phyloP scores from a whole-genome alignment of 2,113 vertebrate species.

The Procavia capensis region DNA sequence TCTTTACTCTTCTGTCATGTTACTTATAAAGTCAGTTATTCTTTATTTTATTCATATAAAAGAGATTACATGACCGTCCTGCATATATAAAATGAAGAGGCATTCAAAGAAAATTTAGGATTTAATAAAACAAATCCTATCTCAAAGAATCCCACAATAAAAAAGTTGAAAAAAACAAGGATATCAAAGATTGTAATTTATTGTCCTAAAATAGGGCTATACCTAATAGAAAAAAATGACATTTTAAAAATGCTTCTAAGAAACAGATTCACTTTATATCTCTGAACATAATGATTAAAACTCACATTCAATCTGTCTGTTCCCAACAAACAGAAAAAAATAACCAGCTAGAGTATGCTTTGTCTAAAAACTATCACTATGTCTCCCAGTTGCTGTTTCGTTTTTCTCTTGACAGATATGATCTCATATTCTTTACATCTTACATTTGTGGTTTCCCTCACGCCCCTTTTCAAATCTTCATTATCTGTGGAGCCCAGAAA shows the following conservation, averaged over 20 bases:
- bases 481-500: conserved; percentile 55
- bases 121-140: conserved; percentile 29
- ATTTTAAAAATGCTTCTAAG: conserved; percentile 10
- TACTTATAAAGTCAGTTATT: conserved; percentile 6
- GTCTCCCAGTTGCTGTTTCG: background rate
- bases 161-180: background rate
- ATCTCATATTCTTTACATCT: background rate
- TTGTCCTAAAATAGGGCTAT: background rate
- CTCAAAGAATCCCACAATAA: background rate
- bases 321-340: background rate
- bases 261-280: conserved; percentile 15
- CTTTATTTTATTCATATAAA: background rate
- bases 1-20: background rate
- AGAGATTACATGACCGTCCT: background rate
- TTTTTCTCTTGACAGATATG: background rate
- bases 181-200: background rate
- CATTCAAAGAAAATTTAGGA: background rate
- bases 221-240: background rate
- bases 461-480: background rate
- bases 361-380: background rate
- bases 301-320: background rate
- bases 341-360: background rate
- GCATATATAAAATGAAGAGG: background rate
- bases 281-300: background rate
- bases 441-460: background rate